phyloP scores from a whole-genome alignment of 2,113 vertebrate genomes.

The Misgurnus mizolepis region DNA sequence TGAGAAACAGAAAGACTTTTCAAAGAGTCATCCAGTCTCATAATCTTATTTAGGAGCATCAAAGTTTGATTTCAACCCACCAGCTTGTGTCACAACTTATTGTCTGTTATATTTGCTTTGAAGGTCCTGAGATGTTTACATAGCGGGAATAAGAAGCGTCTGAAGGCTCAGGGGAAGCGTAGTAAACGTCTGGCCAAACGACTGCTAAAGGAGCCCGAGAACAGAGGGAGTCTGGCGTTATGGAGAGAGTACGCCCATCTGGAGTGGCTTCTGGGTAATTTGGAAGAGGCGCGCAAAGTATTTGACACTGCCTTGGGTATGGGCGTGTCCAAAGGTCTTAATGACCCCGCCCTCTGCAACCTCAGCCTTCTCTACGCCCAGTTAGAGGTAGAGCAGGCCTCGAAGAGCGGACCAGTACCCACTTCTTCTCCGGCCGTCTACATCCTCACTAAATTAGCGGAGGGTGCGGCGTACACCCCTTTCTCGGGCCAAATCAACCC shows the following conservation, averaged over 20 bases:
- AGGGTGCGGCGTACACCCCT: constrained; percentile 67
- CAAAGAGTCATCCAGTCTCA: no score
- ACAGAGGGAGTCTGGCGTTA: constrained; percentile 81
- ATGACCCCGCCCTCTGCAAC: constrained; percentile 75
- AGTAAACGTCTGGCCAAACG: constrained; percentile 88
- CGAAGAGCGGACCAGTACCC: constrained; percentile 44
- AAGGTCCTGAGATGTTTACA: constrained; percentile 82
- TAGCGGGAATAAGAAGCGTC: constrained; percentile 80
- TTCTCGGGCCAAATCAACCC: constrained; percentile 70
- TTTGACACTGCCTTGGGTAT: constrained; percentile 81
- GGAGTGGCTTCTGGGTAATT: constrained; percentile 93
- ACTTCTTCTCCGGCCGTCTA: constrained; percentile 72
- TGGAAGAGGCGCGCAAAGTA: constrained; percentile 87
- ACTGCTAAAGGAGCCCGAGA: constrained; percentile 89
- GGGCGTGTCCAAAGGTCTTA: constrained; percentile 71
- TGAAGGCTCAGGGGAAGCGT: constrained; percentile 86
- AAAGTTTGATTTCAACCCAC: neutral
- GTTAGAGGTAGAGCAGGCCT: constrained; percentile 80
- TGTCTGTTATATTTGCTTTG: constrained; percentile 8
- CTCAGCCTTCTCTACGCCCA: constrained; percentile 86
- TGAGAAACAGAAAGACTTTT: neutral
- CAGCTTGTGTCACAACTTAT: neutral
- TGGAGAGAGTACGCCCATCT: constrained; percentile 90
- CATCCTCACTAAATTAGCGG: constrained; percentile 79
- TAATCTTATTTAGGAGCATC: neutral